Base-by-base conservation (phyloP, 30 jellyfish, hydroid and myxozoan species). In the Pseudorhiza aurosa region DNA sequence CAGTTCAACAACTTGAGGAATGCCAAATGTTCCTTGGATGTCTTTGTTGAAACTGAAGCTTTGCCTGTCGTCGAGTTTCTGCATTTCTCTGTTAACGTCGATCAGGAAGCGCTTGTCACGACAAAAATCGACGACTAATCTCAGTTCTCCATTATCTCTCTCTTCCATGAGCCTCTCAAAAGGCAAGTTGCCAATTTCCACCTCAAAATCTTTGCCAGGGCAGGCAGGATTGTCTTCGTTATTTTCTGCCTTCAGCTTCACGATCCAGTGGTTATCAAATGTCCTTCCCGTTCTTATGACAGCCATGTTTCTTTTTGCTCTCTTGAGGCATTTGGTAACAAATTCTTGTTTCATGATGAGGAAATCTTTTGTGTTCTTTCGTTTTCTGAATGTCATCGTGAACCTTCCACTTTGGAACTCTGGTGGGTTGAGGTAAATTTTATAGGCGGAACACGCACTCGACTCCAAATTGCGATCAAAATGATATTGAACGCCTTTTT, bases 141-240 rank as follows among this genome's bases (percentile, higher is more conserved):
- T 69, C 55, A 17, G 14, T 19, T 39, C 21, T 8, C 83, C 83
- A 42, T 27, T 18, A 8, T n/a, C 44, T 56, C 12, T 44, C 71
- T 49, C 71, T 30, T 43, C 36, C 26, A 0, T 1, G 18, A 67
- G 62, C 27, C 36, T 45, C 37, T 70, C 84, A 30, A 70, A 70
- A 12, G 84, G 69, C 32, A 31, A 43, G 4, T 36, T 36, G 10
- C 21, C 46, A 12, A 44, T 47, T 14, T 70, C 71, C 4, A 70
- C 57, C 46, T 70, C 84, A 9, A 70, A 24, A 31, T 70, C 69
- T 30, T 70, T 70, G 12, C 53, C 84, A 49, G 84, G 84, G 55
- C 84, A 70, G 2, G 44, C 84, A 1, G 11, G 43, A 71, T 47
- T 44, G 9, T 46, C 84, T 26, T 36, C 33, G 27, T 43, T 65